Evolutionary conservation across 2,797 vertebrate genomes (phyloP).

Genomic region (Malacoctenus gilli): DNA sequence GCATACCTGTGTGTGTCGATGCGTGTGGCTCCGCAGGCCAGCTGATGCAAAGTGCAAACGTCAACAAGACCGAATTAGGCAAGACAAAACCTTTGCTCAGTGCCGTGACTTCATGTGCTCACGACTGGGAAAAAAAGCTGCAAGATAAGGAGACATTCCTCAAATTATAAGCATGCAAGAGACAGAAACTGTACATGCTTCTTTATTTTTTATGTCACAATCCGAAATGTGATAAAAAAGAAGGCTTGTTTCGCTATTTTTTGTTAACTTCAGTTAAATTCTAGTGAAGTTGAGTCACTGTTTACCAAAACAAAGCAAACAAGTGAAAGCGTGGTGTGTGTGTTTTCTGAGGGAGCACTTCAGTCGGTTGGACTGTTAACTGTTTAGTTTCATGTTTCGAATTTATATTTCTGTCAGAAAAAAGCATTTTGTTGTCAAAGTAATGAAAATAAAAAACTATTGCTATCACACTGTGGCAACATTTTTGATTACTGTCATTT

Average conservation of each 20-base stretch:
- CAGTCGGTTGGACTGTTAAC: not conserved
- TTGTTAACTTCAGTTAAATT: not conserved
- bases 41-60: conserved; percentile 59
- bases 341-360: not conserved
- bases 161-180: not conserved
- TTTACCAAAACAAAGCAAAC: conserved; percentile 19
- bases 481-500: no score
- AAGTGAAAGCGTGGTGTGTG: not conserved
- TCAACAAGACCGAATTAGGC: conserved; percentile 56
- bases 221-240: not conserved
- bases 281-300: conserved; percentile 9
- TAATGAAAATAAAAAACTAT: no score
- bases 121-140: conserved; percentile 2
- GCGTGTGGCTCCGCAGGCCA: conserved; percentile 9
- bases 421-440: no score
- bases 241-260: not conserved
- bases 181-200: not conserved
- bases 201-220: not conserved
- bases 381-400: no score
- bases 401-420: no score
- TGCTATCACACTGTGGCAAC: no score
- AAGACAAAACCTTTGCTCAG: conserved; percentile 73
- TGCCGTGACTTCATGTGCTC: conserved; percentile 31
- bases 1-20: conserved; percentile 58
- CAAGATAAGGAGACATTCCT: not conserved